These are phyloP conservation scores for Vireo griseus DNA, from an alignment of 2,797 vertebrate genomes.

Conservation along the genomic window DNA sequence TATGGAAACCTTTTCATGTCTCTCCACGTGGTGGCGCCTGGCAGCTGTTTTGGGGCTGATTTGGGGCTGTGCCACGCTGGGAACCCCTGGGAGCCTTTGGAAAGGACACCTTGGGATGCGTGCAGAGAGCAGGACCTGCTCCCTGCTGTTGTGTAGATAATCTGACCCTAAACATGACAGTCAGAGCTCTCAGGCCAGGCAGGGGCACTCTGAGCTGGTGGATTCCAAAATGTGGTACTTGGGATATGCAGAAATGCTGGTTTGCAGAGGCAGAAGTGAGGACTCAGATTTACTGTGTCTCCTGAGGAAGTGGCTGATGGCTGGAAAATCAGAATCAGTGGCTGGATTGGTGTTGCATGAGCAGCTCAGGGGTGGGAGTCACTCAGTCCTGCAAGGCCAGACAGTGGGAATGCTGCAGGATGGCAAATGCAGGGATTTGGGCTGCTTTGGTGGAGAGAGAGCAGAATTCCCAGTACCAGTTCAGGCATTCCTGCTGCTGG, in stretches of 20 bases:
- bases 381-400: background rate
- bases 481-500: background rate
- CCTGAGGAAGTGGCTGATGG: background rate
- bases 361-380: background rate
- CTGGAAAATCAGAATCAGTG: background rate
- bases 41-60: background rate
- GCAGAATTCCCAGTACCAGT: background rate
- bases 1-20: background rate
- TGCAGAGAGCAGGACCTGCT: background rate
- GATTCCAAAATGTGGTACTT: background rate
- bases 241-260: background rate
- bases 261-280: background rate
- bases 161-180: background rate
- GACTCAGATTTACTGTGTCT: background rate
- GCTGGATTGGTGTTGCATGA: background rate
- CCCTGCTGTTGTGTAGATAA: background rate
- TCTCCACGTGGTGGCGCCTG: conserved; percentile 65
- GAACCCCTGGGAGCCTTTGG: background rate
- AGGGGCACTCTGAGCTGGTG: background rate
- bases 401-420: background rate
- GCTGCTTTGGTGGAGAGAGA: background rate
- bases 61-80: background rate
- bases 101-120: background rate
- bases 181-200: background rate
- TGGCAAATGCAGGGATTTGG: background rate